Evolutionary conservation across 2,888 invertebrate species (phyloP).

Genomic region (Geotrupes spiniger): DNA sequence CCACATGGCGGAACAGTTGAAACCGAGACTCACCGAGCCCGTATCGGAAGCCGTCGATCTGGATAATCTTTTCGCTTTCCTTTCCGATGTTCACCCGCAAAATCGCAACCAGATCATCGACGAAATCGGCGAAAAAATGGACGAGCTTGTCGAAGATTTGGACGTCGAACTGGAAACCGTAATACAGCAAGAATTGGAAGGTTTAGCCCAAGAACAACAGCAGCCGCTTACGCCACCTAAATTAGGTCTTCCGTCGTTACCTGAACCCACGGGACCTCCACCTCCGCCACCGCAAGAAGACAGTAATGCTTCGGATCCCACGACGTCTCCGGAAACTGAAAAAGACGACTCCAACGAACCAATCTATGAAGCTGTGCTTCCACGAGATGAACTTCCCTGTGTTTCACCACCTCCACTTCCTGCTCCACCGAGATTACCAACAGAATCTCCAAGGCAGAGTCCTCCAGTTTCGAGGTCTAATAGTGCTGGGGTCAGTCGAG

Average conservation of each 20-base stretch:
- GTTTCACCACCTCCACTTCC: constrained; percentile 51
- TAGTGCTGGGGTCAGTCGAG: constrained; percentile 49
- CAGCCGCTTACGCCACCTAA: constrained; percentile 48
- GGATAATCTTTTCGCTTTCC: constrained; percentile 86
- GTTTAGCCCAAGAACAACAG: constrained; percentile 50
- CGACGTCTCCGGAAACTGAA: constrained; percentile 27
- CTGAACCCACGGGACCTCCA: constrained; percentile 66
- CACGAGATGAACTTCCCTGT: constrained; percentile 58
- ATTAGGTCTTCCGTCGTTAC: constrained; percentile 62
- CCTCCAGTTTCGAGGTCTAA: constrained; percentile 54
- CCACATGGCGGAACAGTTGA: constrained; percentile 70
- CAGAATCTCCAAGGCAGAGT: constrained; percentile 54
- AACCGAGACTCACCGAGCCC: constrained; percentile 56
- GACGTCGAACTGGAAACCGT: constrained; percentile 74
- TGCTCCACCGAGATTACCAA: constrained; percentile 50
- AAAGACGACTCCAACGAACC: constrained; percentile 59
- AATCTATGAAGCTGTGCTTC: constrained; percentile 82
- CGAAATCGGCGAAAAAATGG: constrained; percentile 83
- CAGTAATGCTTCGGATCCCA: constrained; percentile 24
- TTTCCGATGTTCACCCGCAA: constrained; percentile 69
- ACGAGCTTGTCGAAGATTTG: constrained; percentile 75
- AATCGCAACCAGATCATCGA: constrained; percentile 62
- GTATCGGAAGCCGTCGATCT: constrained; percentile 74
- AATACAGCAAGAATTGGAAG: constrained; percentile 61
- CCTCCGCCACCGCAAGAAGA: constrained; percentile 41